A percentile compares a stretch with the other conserved stretches of the same genome.
These are phyloP conservation scores for Ploceus nigricollis DNA, from an alignment of 2,113 vertebrate genomes.

Conservation along the genomic window DNA sequence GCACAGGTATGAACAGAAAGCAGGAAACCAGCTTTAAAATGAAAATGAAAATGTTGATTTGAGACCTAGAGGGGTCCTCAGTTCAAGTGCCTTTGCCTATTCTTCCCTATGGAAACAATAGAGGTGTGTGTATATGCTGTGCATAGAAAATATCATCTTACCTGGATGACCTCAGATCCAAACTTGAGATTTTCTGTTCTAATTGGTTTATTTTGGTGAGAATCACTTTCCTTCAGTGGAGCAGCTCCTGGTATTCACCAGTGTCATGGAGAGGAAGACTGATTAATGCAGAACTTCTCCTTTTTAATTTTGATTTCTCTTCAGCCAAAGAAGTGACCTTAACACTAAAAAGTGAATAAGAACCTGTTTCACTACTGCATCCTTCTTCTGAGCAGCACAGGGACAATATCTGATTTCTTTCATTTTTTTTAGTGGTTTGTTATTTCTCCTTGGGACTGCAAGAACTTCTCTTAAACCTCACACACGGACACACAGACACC, in stretches of 20 bases:
- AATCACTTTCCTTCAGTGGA: not conserved
- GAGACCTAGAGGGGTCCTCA: not conserved
- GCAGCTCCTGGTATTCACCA: not conserved
- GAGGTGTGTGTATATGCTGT: accelerated
- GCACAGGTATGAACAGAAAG: not conserved
- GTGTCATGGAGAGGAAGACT: not conserved
- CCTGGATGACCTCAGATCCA: not conserved
- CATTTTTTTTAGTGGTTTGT: not conserved
- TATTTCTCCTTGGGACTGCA: not conserved
- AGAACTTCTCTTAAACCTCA: not conserved
- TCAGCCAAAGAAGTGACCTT: not conserved
- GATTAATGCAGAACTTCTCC: not conserved
- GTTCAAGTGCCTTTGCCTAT: not conserved
- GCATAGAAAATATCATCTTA: not conserved
- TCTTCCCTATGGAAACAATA: not conserved
- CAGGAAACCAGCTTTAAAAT: not conserved
- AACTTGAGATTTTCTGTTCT: not conserved
- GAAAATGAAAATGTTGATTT: not conserved
- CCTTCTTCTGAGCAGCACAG: not conserved
- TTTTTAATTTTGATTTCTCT: not conserved
- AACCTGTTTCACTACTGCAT: not conserved
- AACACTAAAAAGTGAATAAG: not conserved
- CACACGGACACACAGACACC: not conserved
- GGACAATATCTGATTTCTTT: not conserved
- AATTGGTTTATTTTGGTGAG: not conserved